Evolutionary conservation across 2,113 vertebrate genomes (phyloP).

Genomic region (Tiliqua scincoides): DNA sequence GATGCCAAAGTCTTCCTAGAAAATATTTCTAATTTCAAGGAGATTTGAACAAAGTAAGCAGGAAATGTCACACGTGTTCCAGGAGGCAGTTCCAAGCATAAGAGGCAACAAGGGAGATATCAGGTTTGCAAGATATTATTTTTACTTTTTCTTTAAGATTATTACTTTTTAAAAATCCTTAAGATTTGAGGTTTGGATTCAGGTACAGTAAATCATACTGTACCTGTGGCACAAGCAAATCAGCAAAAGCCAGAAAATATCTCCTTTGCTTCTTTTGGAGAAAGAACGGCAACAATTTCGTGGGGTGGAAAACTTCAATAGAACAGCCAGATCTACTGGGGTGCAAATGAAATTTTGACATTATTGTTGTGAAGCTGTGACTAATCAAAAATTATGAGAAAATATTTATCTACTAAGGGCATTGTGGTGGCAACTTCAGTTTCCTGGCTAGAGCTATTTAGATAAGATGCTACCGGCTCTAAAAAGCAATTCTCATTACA

Average conservation of each 20-base stretch:
- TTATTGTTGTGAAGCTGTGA: not conserved
- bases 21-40: no score
- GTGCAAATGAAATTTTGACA: constrained; percentile 5
- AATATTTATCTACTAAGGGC: constrained; percentile 20
- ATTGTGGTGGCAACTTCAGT: constrained; percentile 7
- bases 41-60: no score
- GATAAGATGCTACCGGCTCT: constrained; percentile 21
- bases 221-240: not conserved
- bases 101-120: not conserved
- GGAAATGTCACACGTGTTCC: not conserved
- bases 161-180: not conserved
- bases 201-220: not conserved
- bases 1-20: no score
- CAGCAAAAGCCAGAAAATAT: constrained; percentile 9
- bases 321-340: constrained; percentile 20
- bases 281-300: not conserved
- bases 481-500: constrained; percentile 51
- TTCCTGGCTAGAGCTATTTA: constrained; percentile 45
- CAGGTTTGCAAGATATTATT: not conserved
- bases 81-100: no score
- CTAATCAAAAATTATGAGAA: constrained; percentile 41
- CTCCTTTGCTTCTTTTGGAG: not conserved
- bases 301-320: constrained; percentile 3
- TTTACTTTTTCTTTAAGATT: not conserved
- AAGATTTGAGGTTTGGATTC: not conserved